Conservation (phyloP, 2,888 invertebrate species). For the Dasysyrphus albostriatus region DNA sequence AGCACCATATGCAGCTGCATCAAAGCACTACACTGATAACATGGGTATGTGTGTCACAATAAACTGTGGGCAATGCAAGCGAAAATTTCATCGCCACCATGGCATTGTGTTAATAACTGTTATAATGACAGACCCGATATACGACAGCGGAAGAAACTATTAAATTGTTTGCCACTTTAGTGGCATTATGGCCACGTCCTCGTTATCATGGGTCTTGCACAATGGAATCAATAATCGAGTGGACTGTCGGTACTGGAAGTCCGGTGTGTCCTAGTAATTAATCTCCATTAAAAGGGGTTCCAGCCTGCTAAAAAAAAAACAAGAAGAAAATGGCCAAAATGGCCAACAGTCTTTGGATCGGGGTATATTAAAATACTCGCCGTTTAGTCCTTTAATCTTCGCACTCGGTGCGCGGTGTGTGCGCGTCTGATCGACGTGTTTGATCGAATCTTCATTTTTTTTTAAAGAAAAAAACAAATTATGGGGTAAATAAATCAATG, state of each 20-base stretch:
- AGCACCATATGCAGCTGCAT: constrained; percentile 26
- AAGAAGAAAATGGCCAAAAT: neutral
- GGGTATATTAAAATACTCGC: constrained; percentile 20
- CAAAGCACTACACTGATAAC: neutral
- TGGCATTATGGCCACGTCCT: constrained; percentile 42
- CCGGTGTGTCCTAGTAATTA: constrained; percentile 60
- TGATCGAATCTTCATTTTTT: constrained; percentile 63
- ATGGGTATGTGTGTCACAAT: constrained; percentile 16
- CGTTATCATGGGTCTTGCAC: constrained; percentile 37
- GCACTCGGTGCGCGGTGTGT: constrained; percentile 32
- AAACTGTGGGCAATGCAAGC: constrained; percentile 41
- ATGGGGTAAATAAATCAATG: constrained; percentile 74
- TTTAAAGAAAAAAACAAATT: constrained; percentile 59
- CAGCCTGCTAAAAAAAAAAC: constrained; percentile 37
- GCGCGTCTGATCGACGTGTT: constrained; percentile 34
- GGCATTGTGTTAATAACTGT: constrained; percentile 64
- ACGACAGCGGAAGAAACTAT: constrained; percentile 65
- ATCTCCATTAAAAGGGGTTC: constrained; percentile 70
- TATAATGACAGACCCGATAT: constrained; percentile 52
- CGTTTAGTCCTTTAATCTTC: constrained; percentile 69
- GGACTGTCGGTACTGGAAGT: constrained; percentile 48
- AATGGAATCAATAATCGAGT: constrained; percentile 67
- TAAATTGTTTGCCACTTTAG: constrained; percentile 60
- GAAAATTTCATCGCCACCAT: constrained; percentile 64
- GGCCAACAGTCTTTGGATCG: constrained; percentile 2